Evolutionary conservation across 2,888 invertebrate genomes (phyloP).

Genomic region (Tetragonula carbonaria): DNA sequence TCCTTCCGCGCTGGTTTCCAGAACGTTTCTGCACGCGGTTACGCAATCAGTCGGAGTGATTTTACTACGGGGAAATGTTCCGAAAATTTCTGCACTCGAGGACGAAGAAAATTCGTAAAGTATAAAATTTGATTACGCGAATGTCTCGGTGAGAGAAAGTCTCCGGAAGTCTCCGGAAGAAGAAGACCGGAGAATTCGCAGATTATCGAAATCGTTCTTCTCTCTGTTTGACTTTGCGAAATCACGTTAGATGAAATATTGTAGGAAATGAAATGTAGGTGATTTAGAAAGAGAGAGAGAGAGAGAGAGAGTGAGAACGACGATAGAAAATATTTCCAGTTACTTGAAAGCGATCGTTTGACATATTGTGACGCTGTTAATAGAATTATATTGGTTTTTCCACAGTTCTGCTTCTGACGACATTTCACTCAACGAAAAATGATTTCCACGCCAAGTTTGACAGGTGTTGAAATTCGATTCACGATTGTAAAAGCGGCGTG

Average conservation of each 20-base stretch:
- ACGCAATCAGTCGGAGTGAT: conserved; percentile 11
- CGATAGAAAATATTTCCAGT: background rate
- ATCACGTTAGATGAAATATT: background rate
- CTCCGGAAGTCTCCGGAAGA: too few species aligned
- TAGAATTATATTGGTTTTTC: background rate
- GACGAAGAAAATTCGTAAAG: background rate
- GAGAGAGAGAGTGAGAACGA: too few species aligned
- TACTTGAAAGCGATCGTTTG: background rate
- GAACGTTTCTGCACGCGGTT: background rate
- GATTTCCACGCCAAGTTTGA: background rate
- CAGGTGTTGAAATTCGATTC: background rate
- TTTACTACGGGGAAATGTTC: conserved; percentile 14
- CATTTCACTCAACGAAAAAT: background rate
- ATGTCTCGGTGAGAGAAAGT: too few species aligned
- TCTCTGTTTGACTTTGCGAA: background rate
- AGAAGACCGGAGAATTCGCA: background rate
- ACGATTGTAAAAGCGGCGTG: background rate
- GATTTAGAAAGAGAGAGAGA: too few species aligned
- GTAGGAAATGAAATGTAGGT: background rate
- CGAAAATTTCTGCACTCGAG: background rate
- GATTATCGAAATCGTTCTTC: background rate
- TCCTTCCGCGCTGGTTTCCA: background rate
- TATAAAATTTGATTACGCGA: background rate
- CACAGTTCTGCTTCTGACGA: background rate
- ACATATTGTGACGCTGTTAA: background rate